These are phyloP conservation scores for Actinemys pallida DNA, from an alignment of 2,113 vertebrate species.

Conservation along the genomic window DNA sequence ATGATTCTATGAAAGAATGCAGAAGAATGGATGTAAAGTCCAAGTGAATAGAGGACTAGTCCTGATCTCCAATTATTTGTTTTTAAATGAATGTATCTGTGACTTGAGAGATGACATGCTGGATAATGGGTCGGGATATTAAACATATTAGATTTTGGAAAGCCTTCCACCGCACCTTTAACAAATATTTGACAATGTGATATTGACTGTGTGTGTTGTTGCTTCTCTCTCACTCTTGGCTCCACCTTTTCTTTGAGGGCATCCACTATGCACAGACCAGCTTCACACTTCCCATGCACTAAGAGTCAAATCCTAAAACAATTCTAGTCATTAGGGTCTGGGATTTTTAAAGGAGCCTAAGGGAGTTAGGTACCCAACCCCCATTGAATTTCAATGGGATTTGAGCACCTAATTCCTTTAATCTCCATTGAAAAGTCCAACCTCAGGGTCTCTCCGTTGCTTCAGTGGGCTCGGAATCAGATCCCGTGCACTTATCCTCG, in stretches of 20 bases:
- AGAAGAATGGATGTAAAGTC: background rate
- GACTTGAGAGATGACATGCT: background rate
- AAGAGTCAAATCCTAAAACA: background rate
- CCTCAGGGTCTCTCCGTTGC: background rate
- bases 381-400: background rate
- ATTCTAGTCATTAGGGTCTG: background rate
- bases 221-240: background rate
- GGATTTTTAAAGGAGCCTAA: background rate
- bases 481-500: background rate
- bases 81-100: background rate
- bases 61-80: background rate
- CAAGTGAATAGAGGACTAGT: background rate
- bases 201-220: accelerated
- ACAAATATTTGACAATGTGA: background rate
- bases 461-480: background rate
- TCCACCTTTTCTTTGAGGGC: background rate
- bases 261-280: background rate
- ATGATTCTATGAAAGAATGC: background rate
- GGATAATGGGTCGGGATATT: background rate
- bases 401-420: background rate
- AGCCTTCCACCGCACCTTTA: background rate
- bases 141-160: background rate
- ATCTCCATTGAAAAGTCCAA: background rate
- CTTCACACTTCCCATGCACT: background rate
- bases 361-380: background rate